A percentile compares a stretch with the other conserved stretches of the same genome.
Evolutionary conservation across 1,140 invertebrate species (phyloP).

Genomic region (Lethrus apterus): DNA sequence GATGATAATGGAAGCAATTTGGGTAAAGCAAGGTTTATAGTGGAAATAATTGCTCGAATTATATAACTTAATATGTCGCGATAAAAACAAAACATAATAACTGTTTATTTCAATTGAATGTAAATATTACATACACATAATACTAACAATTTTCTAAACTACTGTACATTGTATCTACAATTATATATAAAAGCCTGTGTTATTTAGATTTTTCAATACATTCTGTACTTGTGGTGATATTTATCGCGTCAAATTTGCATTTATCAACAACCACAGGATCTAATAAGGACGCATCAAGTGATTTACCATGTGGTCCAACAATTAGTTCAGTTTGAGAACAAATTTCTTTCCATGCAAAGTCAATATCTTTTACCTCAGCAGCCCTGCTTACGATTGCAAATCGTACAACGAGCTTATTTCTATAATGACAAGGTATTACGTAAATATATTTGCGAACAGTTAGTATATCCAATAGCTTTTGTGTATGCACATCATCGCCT

Average conservation of each 20-base stretch:
- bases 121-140: neutral
- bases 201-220: constrained; percentile 12
- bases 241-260: constrained; percentile 9
- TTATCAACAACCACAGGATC: constrained; percentile 5
- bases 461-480: constrained; percentile 66
- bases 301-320: constrained; percentile 12
- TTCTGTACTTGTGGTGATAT: neutral
- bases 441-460: constrained; percentile 76
- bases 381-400: constrained; percentile 75
- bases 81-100: too few species aligned
- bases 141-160: neutral
- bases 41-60: too few species aligned
- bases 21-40: too few species aligned
- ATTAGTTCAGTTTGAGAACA: constrained; percentile 46
- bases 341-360: constrained; percentile 79
- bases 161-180: neutral
- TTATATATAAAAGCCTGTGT: neutral
- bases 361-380: constrained; percentile 63
- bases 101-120: neutral
- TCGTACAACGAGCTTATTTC: constrained; percentile 65
- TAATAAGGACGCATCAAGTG: neutral
- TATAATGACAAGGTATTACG: constrained; percentile 67
- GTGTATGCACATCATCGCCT: constrained; percentile 66
- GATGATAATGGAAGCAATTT: too few species aligned
- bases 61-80: too few species aligned